Evolutionary conservation across 2,113 vertebrate species (phyloP), one percentile per base, ranked within the genome.

Genomic region (Noctilio leporinus): DNA sequence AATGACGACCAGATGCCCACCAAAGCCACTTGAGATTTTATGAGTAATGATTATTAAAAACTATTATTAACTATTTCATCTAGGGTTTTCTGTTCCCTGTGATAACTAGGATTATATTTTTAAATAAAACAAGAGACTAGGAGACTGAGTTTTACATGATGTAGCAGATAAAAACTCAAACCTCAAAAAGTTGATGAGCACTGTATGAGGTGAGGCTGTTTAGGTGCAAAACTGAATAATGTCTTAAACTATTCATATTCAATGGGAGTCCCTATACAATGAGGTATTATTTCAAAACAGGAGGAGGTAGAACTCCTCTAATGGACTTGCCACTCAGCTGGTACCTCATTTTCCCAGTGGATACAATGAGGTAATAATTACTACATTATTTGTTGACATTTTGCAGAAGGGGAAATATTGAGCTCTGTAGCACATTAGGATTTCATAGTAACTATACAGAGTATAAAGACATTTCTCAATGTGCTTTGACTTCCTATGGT

Each of bases 1-100:
- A 99, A 99, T 97, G 97, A 98, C 45, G 77, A 98, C 97, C 98
- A 98, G 98, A 98, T 98, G 98, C 97, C 98, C 97, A 96, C 91
- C 97, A 98, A 98, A 98, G 96, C 95, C 97, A 92, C 93, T 95
- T 93, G 93, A 92, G 96, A 97, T 96, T 97, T 95, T 81, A 49
- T 94, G 92, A 97, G n/a, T 97, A 98, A 98, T 97, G 93, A 96
- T 97, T 97, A 95, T 83, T 97, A 97, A 92, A 96, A 98, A 97
- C 91, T 95, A 2, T 0, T 92, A 95, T 95, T 95, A 95, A 88
- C 12, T 10, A 59, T 97, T 98, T 97, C 81, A 88, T 16, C 20
- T 62, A 70, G 78, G 43, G 45, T 91, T 85, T 47, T 62, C 75
- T 89, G 24, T 83, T 73, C 53, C 26, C 12, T 59, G 24, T 17